Percentiles rank a stretch among this genome's conserved stretches.
Evolutionary conservation across 2,113 vertebrate genomes (phyloP).

Genomic region (Lutjanus erythropterus): DNA sequence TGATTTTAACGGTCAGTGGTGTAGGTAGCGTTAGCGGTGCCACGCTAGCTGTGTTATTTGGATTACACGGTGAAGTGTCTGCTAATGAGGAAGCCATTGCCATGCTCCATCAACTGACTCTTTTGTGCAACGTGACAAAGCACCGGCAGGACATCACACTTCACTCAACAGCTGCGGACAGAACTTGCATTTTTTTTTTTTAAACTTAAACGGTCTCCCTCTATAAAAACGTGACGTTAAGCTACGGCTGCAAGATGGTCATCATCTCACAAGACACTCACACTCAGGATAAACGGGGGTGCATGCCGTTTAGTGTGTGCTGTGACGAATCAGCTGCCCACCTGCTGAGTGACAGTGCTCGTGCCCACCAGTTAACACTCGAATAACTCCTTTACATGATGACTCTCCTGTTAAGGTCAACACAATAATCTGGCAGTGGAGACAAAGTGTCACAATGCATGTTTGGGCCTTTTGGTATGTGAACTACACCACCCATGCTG

Average conservation of each 20-base stretch:
- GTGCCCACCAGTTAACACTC: neutral
- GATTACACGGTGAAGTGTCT: conserved; percentile 58
- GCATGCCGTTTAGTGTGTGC: neutral
- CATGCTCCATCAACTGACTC: conserved; percentile 62
- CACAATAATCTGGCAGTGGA: conserved; percentile 19
- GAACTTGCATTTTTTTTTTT: neutral
- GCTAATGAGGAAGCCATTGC: conserved; percentile 75
- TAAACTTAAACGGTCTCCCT: neutral
- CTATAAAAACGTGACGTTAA: neutral
- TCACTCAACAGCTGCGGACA: neutral
- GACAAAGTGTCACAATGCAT: conserved; percentile 40
- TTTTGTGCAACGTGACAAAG: conserved; percentile 72
- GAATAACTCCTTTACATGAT: neutral
- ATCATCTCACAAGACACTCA: conserved; percentile 47
- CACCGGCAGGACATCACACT: conserved; percentile 38
- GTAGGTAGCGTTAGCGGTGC: conserved; percentile 46
- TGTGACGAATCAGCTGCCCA: conserved; percentile 16
- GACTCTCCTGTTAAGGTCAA: neutral
- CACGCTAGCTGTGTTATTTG: conserved; percentile 64
- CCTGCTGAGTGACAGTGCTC: conserved; percentile 41
- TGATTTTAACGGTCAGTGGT: neutral
- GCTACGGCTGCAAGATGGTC: neutral
- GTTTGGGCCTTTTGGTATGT: conserved; percentile 37
- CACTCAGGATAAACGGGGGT: conserved; percentile 2
- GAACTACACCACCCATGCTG: conserved; percentile 4